A percentile compares a stretch with the other conserved stretches of the same genome.
phyloP scores from a whole-genome alignment of 2,888 invertebrate species.

The Phasia obesa region DNA sequence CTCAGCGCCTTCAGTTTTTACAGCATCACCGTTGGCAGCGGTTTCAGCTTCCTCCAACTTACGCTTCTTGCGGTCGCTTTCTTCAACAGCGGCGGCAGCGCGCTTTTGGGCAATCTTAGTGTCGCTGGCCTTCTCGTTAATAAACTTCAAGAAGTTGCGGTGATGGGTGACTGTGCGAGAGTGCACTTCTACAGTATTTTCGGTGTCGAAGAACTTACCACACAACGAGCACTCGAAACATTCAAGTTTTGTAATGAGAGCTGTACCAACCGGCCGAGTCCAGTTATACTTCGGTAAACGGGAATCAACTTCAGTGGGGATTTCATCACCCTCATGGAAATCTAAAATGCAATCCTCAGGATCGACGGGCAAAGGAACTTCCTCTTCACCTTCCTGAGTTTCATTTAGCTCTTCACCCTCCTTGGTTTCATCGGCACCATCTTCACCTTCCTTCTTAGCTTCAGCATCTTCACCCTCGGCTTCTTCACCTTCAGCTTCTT shows the following conservation, averaged over 20 bases:
- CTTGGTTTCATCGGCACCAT: conserved; percentile 80
- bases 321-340: conserved; percentile 83
- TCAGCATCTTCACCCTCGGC: conserved; percentile 80
- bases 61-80: conserved; percentile 82
- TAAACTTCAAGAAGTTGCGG: conserved; percentile 85
- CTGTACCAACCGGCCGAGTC: conserved; percentile 85
- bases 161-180: conserved; percentile 87
- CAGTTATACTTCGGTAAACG: conserved; percentile 85
- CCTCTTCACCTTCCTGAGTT: conserved; percentile 82
- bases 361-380: conserved; percentile 83
- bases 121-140: conserved; percentile 82
- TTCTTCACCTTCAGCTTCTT: conserved; percentile 77
- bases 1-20: conserved; percentile 77
- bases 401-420: conserved; percentile 80
- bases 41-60: conserved; percentile 82
- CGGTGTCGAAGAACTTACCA: conserved; percentile 86
- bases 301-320: conserved; percentile 82
- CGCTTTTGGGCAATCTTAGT: conserved; percentile 83
- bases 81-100: conserved; percentile 82
- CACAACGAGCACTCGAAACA: conserved; percentile 87
- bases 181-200: conserved; percentile 86
- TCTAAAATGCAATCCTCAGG: conserved; percentile 84
- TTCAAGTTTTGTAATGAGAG: conserved; percentile 85
- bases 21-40: conserved; percentile 82
- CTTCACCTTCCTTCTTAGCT: conserved; percentile 79